Evolutionary conservation across 2,797 vertebrate species (phyloP), one percentile per base, ranked within the genome.

Genomic region (Thamnophis elegans): DNA sequence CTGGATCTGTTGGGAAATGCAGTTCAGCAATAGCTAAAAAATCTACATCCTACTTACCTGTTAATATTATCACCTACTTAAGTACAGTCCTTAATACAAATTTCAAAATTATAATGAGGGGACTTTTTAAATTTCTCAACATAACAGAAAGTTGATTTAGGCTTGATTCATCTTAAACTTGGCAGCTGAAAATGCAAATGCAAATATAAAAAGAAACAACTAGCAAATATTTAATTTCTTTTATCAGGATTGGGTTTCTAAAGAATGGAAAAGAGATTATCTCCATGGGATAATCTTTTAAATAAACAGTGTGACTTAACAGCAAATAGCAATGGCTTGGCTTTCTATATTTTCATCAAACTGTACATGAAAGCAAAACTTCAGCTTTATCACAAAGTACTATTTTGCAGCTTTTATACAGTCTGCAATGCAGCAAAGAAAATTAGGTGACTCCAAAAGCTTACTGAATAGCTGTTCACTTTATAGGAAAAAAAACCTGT

Each of bases 161-260:
- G 36, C 7, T 85, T 91, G 47, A 58, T 93, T 85, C 11, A 65
- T 36, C 59, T 13, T 28, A 26, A 60, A 55, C n/a, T 54, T 42
- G 8, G 65, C 86, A 58, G 36, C 54, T 87, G 13, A 16, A 36
- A n/a, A 85, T 88, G 51, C 32, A 87, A 86, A 26, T 4, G 55
- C 1, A 73, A 5, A 87, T 68, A 87, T 47, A n/a, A 55, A 47
- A 85, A 55, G 13, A 55, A 20, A 42, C 25, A 32, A 16, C 91
- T 94, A 88, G 95, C 95, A 94, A 97, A 97, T 96, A 93, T 95
- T 96, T 96, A 95, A 96, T 92, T 92, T 88, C 32, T 92, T 22
- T 87, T 62, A 93, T 89, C 87, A 90, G 56, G 88, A 42, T 91
- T 85, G 1, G 42, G 3, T 89, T 91, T 73, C 54, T 89, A 62